Evolutionary conservation across 2,113 vertebrate genomes (phyloP).

Genomic region (Upupa epops): DNA sequence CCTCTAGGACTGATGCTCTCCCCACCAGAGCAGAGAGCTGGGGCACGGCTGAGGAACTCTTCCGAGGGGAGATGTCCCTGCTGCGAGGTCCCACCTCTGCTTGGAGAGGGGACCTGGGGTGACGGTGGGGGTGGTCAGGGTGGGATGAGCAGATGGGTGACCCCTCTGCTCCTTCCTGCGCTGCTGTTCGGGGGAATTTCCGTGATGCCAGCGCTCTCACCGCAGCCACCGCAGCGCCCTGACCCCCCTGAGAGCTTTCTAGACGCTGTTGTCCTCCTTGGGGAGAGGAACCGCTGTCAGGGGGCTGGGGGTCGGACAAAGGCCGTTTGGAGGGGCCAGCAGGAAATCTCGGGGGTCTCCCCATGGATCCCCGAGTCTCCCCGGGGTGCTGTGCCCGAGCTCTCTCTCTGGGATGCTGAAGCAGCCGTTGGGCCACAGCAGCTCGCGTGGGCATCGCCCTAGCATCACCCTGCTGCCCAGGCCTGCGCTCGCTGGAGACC

Average conservation of each 20-base stretch:
- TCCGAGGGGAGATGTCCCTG: neutral
- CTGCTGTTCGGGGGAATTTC: neutral
- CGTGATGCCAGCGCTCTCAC: neutral
- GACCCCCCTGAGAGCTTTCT: neutral
- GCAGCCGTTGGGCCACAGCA: rapidly evolving
- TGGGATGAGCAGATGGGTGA: neutral
- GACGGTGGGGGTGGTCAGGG: rapidly evolving
- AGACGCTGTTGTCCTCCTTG: rapidly evolving
- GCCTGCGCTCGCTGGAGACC: rapidly evolving
- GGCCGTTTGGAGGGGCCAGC: neutral
- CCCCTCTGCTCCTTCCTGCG: neutral
- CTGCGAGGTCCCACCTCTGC: rapidly evolving
- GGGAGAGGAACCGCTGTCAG: neutral
- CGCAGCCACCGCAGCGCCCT: rapidly evolving
- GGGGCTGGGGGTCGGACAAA: neutral
- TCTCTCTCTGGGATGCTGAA: neutral
- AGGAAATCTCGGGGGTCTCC: neutral
- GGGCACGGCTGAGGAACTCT: rapidly evolving
- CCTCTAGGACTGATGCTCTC: neutral
- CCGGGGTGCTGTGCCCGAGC: neutral
- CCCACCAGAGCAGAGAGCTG: rapidly evolving
- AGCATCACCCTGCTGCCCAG: neutral
- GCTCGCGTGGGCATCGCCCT: neutral
- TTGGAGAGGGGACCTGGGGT: neutral
- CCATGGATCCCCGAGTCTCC: neutral